Evolutionary conservation across 2,888 invertebrate species (phyloP), one percentile per base, ranked within the genome.

Genomic region (Polyommatus iphigenia): DNA sequence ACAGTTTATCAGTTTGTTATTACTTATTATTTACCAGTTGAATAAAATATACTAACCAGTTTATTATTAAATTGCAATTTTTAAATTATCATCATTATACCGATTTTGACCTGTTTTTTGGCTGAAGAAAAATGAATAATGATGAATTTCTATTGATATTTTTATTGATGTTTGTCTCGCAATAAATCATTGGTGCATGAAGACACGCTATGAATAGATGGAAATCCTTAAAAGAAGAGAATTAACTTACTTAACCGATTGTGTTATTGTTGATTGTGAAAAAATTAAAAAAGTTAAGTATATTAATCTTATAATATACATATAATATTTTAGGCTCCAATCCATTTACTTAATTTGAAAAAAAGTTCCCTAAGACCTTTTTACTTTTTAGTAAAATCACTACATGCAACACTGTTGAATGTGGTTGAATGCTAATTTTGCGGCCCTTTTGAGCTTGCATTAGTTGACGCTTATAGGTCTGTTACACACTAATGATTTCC

Each of bases 91-190:
- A 15, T 54, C 18, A 54, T 54, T 18, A 54, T 54, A 18, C 54
- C 54, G 54, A 54, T 54, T 54, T 54, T 54, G 54, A 54, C 54
- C 54, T 54, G 54, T 54, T 54, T 50, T 46, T 54, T 54, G 54
- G 18, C 54, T 54, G 5, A 54, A 18, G 54, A 54, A 54, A 18
- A 54, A 54, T 54, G 5, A 54, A 18, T 62, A 24, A 62, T 24
- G 62, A 10, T 36, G 29, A 71, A 29, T 15, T 32, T 32, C 18
- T n/a, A 71, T 18, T 71, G 36, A 29, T 13, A n/a, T 4, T 71
- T 71, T 71, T 71, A 32, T 15, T 15, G 36, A 71, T 18, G 41
- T 71, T 71, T 71, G 36, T 71, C 71, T 32, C 36, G 71, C 71
- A 71, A 71, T 36, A 32, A 6, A 32, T 36, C 36, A 18, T 36